Percentiles rank a stretch among this genome's conserved stretches.
Conservation (phyloP, 2,113 vertebrate species). For the Bettongia penicillata region DNA sequence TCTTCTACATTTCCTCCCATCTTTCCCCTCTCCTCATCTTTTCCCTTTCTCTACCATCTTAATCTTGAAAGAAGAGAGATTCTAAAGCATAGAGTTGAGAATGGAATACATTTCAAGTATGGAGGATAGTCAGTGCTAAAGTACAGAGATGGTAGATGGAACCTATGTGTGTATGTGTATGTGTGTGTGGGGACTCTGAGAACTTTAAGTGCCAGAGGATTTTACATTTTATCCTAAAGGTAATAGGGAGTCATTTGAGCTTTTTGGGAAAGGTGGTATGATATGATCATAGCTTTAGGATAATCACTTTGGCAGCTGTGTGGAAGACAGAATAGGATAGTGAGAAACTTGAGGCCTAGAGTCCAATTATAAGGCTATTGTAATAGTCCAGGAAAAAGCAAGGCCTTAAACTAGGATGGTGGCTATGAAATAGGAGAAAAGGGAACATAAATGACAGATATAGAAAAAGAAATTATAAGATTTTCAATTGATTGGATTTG, state of each 20-base stretch:
- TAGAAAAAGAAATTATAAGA: neutral
- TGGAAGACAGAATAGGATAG: neutral
- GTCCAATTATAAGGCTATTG: neutral
- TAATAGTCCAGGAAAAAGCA: neutral
- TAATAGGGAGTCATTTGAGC: neutral
- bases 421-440: neutral
- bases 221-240: neutral
- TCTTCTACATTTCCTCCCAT: neutral
- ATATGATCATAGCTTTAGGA: neutral
- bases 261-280: neutral
- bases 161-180: neutral
- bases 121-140: neutral
- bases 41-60: neutral
- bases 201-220: neutral
- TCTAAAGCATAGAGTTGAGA: neutral
- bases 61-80: neutral
- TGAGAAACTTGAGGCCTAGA: neutral
- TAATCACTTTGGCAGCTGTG: neutral
- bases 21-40: neutral
- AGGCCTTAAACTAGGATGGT: neutral
- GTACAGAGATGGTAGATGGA: neutral
- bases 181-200: neutral
- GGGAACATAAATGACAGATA: neutral
- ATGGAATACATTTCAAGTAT: neutral
- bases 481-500: neutral